phyloP scores from a whole-genome alignment of 2,888 invertebrate species.

The Nymphalis polychloros region DNA sequence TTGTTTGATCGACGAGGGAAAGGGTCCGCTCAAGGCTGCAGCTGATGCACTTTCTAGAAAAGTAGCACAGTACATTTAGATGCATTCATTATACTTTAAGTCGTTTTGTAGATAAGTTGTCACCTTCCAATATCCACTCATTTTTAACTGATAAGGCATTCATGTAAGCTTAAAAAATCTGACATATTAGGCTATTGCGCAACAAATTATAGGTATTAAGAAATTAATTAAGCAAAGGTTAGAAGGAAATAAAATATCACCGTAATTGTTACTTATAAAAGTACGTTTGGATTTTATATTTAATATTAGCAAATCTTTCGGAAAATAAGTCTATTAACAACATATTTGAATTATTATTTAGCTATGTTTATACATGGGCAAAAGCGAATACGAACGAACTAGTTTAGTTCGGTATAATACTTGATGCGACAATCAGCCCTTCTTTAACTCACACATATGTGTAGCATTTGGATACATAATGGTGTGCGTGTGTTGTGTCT shows the following conservation, averaged over 20 bases:
- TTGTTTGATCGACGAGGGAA: slow-evolving; percentile 79
- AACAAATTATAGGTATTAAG: background rate
- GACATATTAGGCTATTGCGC: background rate
- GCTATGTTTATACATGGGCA: too few relatives aligned
- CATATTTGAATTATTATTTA: too few relatives aligned
- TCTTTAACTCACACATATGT: slow-evolving; percentile 44
- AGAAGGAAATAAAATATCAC: too few relatives aligned
- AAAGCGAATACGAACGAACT: background rate
- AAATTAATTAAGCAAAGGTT: background rate
- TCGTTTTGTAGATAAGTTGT: slow-evolving; percentile 32
- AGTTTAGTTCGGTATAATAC: slow-evolving; percentile 7
- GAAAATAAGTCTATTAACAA: too few relatives aligned
- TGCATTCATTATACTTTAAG: slow-evolving; percentile 70
- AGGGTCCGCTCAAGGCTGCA: slow-evolving; percentile 74
- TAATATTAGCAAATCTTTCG: too few relatives aligned
- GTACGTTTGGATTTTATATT: too few relatives aligned
- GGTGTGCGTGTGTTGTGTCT: slow-evolving; percentile 49
- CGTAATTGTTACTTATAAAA: too few relatives aligned
- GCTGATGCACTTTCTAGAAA: slow-evolving; percentile 77
- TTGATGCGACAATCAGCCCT: slow-evolving; percentile 46
- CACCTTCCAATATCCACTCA: slow-evolving; percentile 16
- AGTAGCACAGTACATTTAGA: slow-evolving; percentile 68
- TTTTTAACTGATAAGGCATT: slow-evolving; percentile 14
- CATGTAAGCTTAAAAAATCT: slow-evolving; percentile 22
- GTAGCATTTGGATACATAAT: slow-evolving; percentile 18